These are phyloP conservation scores for Azorinus chamasolen DNA, from an alignment of 2,888 invertebrate genomes.

Conservation along the genomic window DNA sequence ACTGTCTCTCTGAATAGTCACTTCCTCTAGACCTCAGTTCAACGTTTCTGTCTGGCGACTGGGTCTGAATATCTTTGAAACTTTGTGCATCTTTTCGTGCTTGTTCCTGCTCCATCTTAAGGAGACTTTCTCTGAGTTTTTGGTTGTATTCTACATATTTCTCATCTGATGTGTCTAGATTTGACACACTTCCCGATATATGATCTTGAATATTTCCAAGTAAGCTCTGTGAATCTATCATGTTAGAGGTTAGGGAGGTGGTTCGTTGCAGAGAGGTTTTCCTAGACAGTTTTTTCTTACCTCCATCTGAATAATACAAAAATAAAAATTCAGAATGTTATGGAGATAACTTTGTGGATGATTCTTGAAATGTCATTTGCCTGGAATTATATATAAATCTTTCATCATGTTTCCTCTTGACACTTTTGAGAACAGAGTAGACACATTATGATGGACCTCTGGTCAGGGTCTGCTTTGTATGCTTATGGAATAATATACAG, in stretches of 20 bases:
- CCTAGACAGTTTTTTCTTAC: slow-evolving; percentile 84
- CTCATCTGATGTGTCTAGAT: slow-evolving; percentile 37
- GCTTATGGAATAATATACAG: too few relatives aligned
- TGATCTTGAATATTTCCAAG: not conserved
- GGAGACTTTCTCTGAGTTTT: slow-evolving; percentile 59
- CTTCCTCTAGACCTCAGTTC: too few relatives aligned
- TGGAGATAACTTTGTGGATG: too few relatives aligned
- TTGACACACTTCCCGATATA: slow-evolving; percentile 4
- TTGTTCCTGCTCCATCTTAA: slow-evolving; percentile 66
- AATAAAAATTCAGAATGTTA: too few relatives aligned
- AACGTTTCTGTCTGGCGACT: slow-evolving; percentile 32
- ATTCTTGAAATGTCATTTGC: too few relatives aligned
- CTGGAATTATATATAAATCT: too few relatives aligned
- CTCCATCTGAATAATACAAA: too few relatives aligned
- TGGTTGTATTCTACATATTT: slow-evolving; percentile 67
- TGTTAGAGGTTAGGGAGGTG: slow-evolving; percentile 67
- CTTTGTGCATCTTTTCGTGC: not conserved
- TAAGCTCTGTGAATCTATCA: not conserved
- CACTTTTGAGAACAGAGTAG: too few relatives aligned
- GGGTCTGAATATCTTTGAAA: not conserved
- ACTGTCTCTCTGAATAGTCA: slow-evolving; percentile 11
- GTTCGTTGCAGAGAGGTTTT: slow-evolving; percentile 71
- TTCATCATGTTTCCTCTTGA: too few relatives aligned
- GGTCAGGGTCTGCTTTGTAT: too few relatives aligned
- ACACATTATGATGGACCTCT: too few relatives aligned